Evolutionary conservation across 1,140 invertebrate genomes (phyloP).

Genomic region (Neodiprion lecontei): DNA sequence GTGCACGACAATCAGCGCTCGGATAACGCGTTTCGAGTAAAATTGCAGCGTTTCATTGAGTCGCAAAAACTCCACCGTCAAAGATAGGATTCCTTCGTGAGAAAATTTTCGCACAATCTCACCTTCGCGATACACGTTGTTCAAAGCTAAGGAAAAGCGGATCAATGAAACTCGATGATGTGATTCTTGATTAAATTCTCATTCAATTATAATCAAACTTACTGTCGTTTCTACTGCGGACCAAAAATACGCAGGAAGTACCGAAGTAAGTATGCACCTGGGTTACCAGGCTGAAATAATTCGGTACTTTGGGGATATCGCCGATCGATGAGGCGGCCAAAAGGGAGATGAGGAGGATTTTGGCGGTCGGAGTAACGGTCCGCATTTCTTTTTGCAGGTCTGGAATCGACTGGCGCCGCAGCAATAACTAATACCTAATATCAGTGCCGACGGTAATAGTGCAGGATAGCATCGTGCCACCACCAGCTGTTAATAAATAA

Average conservation of each 20-base stretch:
- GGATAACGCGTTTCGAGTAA: background rate
- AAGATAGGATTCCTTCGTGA: background rate
- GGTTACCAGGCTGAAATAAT: background rate
- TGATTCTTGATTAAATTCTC: background rate
- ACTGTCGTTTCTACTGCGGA: background rate
- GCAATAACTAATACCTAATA: background rate
- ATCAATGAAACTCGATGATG: background rate
- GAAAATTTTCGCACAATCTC: background rate
- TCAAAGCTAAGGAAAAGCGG: background rate
- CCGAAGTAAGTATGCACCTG: background rate
- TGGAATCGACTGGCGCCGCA: background rate
- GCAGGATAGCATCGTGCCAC: too few relatives aligned
- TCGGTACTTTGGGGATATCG: background rate
- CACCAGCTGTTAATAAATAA: too few relatives aligned
- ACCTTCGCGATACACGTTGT: background rate
- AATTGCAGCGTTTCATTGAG: background rate
- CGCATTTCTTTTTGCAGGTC: background rate
- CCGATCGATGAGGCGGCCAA: background rate
- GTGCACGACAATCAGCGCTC: background rate
- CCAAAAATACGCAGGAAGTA: background rate
- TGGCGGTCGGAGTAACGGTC: background rate
- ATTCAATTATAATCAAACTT: background rate
- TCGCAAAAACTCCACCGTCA: background rate
- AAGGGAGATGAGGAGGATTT: background rate
- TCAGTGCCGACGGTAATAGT: background rate